These are phyloP conservation scores for Cataglyphis albicans DNA, from an alignment of 2,888 invertebrate species.

Conservation along the genomic window DNA sequence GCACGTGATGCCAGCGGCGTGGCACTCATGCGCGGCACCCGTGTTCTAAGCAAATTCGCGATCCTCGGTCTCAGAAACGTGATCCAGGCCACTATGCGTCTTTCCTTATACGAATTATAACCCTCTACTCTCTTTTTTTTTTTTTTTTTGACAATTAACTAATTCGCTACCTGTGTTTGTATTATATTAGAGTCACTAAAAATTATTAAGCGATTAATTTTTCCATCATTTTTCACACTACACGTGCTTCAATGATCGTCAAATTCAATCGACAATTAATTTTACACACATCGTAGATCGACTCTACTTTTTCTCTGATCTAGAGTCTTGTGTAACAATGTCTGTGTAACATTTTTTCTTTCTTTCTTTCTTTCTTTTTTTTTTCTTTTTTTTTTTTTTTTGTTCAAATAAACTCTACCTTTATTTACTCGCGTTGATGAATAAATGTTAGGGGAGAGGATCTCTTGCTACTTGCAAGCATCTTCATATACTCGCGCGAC, in stretches of 20 bases:
- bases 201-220: neutral
- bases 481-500: conserved; percentile 84
- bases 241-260: neutral
- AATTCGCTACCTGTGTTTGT: neutral
- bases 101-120: conserved; percentile 28
- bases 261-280: neutral
- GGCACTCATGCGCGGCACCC: conserved; percentile 56
- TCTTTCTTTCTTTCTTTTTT: no score
- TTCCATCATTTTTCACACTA: neutral
- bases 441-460: neutral
- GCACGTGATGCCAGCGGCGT: conserved; percentile 78
- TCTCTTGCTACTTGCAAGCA: conserved; percentile 56
- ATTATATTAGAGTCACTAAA: neutral
- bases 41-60: conserved; percentile 60
- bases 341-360: neutral
- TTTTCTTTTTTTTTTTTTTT: neutral
- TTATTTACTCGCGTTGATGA: neutral
- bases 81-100: conserved; percentile 40
- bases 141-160: conserved; percentile 27
- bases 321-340: neutral
- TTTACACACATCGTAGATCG: neutral
- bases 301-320: neutral
- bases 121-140: neutral
- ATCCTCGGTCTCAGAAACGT: conserved; percentile 8
- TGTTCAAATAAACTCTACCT: neutral